A percentile compares a stretch with the other conserved stretches of the same genome.
These are phyloP conservation scores for Caerostris extrusa DNA, from an alignment of 1,140 invertebrate genomes.

Conservation along the genomic window DNA sequence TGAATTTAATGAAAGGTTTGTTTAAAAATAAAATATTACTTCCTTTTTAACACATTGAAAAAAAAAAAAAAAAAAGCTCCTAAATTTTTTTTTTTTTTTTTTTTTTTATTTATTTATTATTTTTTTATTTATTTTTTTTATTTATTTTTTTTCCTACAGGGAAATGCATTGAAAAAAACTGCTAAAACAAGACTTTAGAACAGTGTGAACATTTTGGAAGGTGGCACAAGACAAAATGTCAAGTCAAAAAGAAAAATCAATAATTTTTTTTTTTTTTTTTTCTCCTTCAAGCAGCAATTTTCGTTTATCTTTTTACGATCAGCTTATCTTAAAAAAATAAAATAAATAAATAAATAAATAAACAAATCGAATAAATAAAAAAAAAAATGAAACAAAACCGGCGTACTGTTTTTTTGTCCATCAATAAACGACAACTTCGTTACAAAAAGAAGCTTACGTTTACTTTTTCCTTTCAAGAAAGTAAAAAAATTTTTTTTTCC, in stretches of 20 bases:
- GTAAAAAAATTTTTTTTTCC: background rate
- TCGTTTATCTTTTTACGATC: background rate
- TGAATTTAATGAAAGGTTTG: conserved; percentile 9
- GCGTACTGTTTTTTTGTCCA: conserved; percentile 15
- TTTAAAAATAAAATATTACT: background rate
- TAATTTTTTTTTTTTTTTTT: conserved; percentile 33
- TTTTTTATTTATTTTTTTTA: too few species aligned
- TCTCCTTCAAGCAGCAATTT: background rate
- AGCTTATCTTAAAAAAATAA: background rate
- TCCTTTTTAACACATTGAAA: background rate
- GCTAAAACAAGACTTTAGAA: background rate
- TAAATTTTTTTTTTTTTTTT: too few species aligned
- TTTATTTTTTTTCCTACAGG: background rate
- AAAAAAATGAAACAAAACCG: conserved; percentile 36
- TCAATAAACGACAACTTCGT: conserved; percentile 67
- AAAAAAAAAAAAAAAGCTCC: too few species aligned
- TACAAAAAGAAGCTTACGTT: conserved; percentile 45
- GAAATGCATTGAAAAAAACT: background rate
- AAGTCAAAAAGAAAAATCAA: conserved; percentile 37
- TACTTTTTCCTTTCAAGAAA: conserved; percentile 38
- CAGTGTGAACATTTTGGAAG: conserved; percentile 25
- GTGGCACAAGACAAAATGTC: conserved; percentile 32
- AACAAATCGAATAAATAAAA: too few species aligned
- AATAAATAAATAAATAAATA: background rate
- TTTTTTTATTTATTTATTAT: too few species aligned